phyloP scores from a whole-genome alignment of 2,113 vertebrate genomes.

The Poeciliopsis retropinna region DNA sequence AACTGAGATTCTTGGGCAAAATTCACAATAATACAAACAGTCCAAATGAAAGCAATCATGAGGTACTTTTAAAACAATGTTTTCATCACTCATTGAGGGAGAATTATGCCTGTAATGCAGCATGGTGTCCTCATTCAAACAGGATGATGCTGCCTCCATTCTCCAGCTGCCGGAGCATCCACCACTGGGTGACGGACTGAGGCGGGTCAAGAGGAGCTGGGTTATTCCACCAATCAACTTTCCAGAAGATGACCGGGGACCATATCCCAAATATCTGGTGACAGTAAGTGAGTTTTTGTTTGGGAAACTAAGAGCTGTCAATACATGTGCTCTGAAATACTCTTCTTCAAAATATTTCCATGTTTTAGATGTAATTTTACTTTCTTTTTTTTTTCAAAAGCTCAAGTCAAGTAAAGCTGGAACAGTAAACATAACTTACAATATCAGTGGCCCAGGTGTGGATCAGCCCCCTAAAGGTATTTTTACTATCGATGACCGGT shows the following conservation, averaged over 20 bases:
- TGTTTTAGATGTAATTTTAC: background rate
- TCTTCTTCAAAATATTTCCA: background rate
- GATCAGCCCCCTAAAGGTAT: constrained; percentile 61
- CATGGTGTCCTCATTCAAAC: background rate
- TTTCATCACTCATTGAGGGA: background rate
- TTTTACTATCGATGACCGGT: constrained; percentile 49
- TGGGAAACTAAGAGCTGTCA: background rate
- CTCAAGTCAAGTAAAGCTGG: constrained; percentile 56
- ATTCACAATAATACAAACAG: constrained; percentile 5
- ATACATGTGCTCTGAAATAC: background rate
- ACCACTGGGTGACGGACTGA: constrained; percentile 32
- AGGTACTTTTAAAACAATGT: constrained; percentile 1
- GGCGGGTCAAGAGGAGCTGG: constrained; percentile 67
- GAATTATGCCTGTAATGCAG: background rate
- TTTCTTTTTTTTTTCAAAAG: constrained; percentile 18
- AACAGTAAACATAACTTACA: constrained; percentile 58
- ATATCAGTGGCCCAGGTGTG: constrained; percentile 60
- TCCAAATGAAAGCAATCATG: background rate
- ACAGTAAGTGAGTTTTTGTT: constrained; percentile 37
- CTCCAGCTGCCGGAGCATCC: constrained; percentile 3
- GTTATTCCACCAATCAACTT: constrained; percentile 60
- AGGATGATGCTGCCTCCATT: constrained; percentile 3
- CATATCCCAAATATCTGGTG: constrained; percentile 60
- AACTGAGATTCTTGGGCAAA: background rate
- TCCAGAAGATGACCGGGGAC: constrained; percentile 61